Evolutionary conservation across 2,888 invertebrate species (phyloP).

Genomic region (Callosobruchus maculatus): DNA sequence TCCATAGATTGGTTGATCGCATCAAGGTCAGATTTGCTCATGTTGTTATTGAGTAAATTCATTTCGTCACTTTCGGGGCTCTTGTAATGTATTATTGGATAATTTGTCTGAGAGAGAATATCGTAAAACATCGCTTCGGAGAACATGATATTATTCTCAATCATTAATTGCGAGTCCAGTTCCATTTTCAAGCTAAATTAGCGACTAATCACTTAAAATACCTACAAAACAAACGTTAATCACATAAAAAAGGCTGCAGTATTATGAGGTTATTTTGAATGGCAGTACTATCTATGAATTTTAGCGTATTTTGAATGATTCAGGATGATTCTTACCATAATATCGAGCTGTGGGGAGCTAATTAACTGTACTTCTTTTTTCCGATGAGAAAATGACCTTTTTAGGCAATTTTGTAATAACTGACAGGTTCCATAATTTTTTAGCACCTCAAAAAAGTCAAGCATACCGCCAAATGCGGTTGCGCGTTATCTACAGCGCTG

Average conservation of each 20-base stretch:
- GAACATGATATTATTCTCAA: slow-evolving; percentile 16
- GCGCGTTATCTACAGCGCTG: slow-evolving; percentile 5
- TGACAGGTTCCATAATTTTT: slow-evolving; percentile 16
- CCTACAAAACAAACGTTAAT: neutral
- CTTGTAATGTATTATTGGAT: slow-evolving; percentile 15
- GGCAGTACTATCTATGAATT: neutral
- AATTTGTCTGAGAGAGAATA: slow-evolving; percentile 16
- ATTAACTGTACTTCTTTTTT: neutral
- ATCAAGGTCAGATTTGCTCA: slow-evolving; percentile 17
- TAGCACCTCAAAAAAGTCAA: slow-evolving; percentile 16
- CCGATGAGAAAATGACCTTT: slow-evolving; percentile 7
- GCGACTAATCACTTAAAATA: neutral
- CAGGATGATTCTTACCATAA: neutral
- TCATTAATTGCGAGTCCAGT: slow-evolving; percentile 19
- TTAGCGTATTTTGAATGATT: neutral
- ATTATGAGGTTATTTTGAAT: neutral
- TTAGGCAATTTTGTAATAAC: slow-evolving; percentile 15
- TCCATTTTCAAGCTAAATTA: slow-evolving; percentile 17
- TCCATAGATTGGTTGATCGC: slow-evolving; percentile 13
- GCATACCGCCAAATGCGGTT: slow-evolving; percentile 20
- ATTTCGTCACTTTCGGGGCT: slow-evolving; percentile 18
- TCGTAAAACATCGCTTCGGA: slow-evolving; percentile 21
- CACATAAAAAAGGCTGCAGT: neutral
- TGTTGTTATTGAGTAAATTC: slow-evolving; percentile 20
- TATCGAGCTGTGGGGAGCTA: neutral